Evolutionary conservation across 2,888 invertebrate species (phyloP), one percentile per base, ranked within the genome.

Genomic region (Campaea margaritaria): DNA sequence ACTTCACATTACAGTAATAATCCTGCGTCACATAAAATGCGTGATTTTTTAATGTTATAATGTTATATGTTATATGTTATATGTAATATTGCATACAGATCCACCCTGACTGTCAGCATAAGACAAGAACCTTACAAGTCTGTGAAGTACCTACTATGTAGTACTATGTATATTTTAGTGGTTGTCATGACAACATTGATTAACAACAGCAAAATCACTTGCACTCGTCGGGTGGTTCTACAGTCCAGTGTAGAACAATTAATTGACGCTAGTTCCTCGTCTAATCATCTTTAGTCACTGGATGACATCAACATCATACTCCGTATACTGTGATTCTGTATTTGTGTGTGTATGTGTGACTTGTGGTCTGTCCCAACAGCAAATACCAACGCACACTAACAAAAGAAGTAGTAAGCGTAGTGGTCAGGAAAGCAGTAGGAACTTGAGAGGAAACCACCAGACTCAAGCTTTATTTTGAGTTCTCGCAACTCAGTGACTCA

Each of bases 401-500:
- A 65, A 55, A 50, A 52, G 60, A 57, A 67, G 58, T 57, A 57
- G 53, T 58, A 49, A 62, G 60, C 54, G 54, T 57, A 43, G 53
- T 52, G 49, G 38, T 42, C 45, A 46, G 16, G 45, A 52, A 34
- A 46, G 16, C 31, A 21, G 63, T 69, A 61, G 71, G 72, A 74
- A 59, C 65, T 67, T 52, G 61, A 65, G 58, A 54, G 58, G 51
- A 59, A 31, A 57, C 65, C 64, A 61, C 63, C 61, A 71, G 68
- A 69, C 60, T 69, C 54, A 60, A 52, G 36, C 71, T 55, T 64
- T 74, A 69, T 72, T 60, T 65, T 58, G 64, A 69, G 64, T 82
- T 79, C 76, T 75, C 64, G 73, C 69, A 55, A 79, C 45, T 66
- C 72, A 68, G 76, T 85, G 85, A 86, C 73, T 86, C 85, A 83